Base-by-base conservation (phyloP, 2,888 invertebrate species). In the Leptinotarsa rubiginosa region DNA sequence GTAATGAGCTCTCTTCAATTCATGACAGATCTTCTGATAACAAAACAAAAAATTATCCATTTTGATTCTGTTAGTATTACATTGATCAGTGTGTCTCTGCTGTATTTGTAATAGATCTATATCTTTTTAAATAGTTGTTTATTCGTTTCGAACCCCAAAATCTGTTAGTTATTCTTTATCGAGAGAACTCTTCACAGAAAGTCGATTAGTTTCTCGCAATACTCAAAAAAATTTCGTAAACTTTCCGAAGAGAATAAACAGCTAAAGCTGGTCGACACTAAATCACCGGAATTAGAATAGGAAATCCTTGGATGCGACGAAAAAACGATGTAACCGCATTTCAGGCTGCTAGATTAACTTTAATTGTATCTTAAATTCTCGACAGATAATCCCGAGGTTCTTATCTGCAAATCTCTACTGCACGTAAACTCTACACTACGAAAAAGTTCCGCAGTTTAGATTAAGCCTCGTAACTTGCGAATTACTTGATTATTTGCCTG, bases 351-450 rank as follows among this genome's bases (percentile, higher is more conserved):
- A 83, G 82, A 84, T 85, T 84, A 84, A 83, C 79, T 82, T 82
- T 83, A 85, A 85, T 83, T 83, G 83, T 83, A 83, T 83, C 83
- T 83, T 83, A 84, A 84, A 84, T 82, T 84, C 80, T 75, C 79
- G 74, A 75, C 81, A 81, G 84, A 84, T 84, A 84, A 84, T 83
- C 83, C 81, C 47, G 59, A 65, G 56, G 72, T 79, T 77, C 79
- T 80, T 80, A 79, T 81, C 81, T 80, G 77, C 79, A 81, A 82
- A 82, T 83, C 82, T 83, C 78, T 77, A 76, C 74, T 77, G 75
- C 76, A 78, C 75, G 77, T 68, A 78, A 82, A 80, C 77, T 77
- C 70, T 65, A 54, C 70, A 56, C 68, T 72, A 65, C 20, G 73
- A 75, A 71, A 77, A 79, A 78, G 76, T 80, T 77, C 65, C 20